These are phyloP conservation scores for Drosophila santomea DNA, from an alignment of 1,140 invertebrate genomes.

Conservation along the genomic window DNA sequence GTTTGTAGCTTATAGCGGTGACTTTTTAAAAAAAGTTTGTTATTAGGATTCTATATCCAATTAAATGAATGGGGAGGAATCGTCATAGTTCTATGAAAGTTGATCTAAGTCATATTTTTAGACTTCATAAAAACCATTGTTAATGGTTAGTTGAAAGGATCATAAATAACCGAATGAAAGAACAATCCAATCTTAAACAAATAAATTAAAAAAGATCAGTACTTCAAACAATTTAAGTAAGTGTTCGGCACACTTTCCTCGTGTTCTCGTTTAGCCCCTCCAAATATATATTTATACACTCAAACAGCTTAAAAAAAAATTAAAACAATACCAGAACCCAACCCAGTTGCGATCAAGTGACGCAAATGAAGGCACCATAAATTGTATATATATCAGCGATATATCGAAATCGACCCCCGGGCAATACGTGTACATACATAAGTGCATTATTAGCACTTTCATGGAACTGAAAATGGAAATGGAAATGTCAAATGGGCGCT, in stretches of 20 bases:
- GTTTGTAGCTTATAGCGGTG: slow-evolving; percentile 24
- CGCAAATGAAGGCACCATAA: slow-evolving; percentile 36
- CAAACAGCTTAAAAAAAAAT: not conserved
- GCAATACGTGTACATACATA: slow-evolving; percentile 26
- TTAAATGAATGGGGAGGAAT: not conserved
- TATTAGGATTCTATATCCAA: slow-evolving; percentile 5
- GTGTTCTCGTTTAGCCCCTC: not conserved
- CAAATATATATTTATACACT: not conserved
- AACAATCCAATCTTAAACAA: no score
- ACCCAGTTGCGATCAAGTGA: slow-evolving; percentile 11
- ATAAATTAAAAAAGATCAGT: not conserved
- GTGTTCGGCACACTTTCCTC: slow-evolving; percentile 20
- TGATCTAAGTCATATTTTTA: not conserved
- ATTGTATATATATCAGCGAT: slow-evolving; percentile 32
- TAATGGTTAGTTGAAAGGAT: not conserved
- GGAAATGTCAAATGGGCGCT: slow-evolving; percentile 12
- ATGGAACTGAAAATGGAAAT: slow-evolving; percentile 52
- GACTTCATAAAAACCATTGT: not conserved
- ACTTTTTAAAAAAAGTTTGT: slow-evolving; percentile 19
- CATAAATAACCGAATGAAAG: no score
- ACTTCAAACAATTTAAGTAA: not conserved
- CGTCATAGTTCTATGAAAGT: slow-evolving; percentile 8
- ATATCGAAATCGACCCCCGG: slow-evolving; percentile 18
- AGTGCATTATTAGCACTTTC: slow-evolving; percentile 61
- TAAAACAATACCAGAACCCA: not conserved